A percentile compares a stretch with the other conserved stretches of the same genome.
These are phyloP conservation scores for Adelphocoris suturalis DNA, from an alignment of 2,888 invertebrate species.

Conservation along the genomic window DNA sequence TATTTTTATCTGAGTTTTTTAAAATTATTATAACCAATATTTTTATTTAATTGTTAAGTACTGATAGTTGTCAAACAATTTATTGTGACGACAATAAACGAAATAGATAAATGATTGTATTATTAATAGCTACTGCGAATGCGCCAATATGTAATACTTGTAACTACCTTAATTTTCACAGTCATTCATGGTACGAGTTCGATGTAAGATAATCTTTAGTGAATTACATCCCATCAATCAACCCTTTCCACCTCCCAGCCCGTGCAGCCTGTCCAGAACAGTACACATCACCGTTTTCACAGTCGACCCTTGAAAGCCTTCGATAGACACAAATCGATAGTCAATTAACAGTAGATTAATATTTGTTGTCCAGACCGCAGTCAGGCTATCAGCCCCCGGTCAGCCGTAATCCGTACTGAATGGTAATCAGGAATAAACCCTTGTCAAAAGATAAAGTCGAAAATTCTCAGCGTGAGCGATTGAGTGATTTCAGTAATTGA, in stretches of 20 bases:
- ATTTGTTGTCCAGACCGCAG: background rate
- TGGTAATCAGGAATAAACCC: background rate
- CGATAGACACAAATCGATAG: background rate
- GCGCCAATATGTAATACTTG: too few species aligned
- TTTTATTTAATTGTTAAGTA: too few species aligned
- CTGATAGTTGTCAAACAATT: too few species aligned
- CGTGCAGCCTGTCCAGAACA: background rate
- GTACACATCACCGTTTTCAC: background rate
- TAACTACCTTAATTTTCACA: too few species aligned
- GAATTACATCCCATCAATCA: background rate
- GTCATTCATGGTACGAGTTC: too few species aligned
- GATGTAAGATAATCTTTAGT: too few species aligned
- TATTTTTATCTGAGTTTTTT: too few species aligned
- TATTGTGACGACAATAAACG: too few species aligned
- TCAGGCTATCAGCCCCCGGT: constrained; percentile 17
- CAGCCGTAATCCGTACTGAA: background rate
- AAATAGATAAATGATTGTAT: too few species aligned
- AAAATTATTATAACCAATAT: too few species aligned
- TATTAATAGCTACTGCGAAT: too few species aligned
- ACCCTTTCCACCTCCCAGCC: background rate
- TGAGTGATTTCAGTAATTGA: background rate
- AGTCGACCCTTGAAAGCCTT: background rate
- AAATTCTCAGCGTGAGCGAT: background rate
- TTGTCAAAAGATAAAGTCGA: background rate
- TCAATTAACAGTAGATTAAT: constrained; percentile 42